phyloP scores from a whole-genome alignment of 2,888 invertebrate genomes.

The Nebria salina region DNA sequence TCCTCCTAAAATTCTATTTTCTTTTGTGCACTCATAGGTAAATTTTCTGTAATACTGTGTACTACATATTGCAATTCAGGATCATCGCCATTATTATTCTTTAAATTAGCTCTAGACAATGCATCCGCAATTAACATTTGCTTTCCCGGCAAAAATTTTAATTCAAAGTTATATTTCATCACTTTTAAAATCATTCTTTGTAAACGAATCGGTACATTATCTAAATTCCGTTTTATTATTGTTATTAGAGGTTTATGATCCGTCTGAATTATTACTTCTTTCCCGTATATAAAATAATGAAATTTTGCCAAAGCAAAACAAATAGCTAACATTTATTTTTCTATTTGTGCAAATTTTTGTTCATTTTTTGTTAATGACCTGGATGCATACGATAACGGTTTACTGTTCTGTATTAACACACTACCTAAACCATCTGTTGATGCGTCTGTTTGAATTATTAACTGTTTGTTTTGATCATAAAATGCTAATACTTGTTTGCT shows the following conservation, averaged over 20 bases:
- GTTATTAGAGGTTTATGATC: conserved; percentile 33
- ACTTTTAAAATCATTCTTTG: conserved; percentile 50
- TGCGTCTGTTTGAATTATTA: too few relatives aligned
- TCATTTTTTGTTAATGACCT: conserved; percentile 6
- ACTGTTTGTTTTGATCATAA: too few relatives aligned
- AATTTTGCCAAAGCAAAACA: conserved; percentile 12
- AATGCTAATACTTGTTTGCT: too few relatives aligned
- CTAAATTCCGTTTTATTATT: conserved; percentile 32
- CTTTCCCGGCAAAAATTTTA: conserved; percentile 51
- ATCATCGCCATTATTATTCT: conserved; percentile 30
- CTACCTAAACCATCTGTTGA: too few relatives aligned
- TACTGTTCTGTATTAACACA: too few relatives aligned
- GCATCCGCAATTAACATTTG: conserved; percentile 47
- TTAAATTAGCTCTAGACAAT: conserved; percentile 35
- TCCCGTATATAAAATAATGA: conserved; percentile 25
- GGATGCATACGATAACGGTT: too few relatives aligned
- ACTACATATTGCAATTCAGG: conserved; percentile 26
- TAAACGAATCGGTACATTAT: conserved; percentile 22
- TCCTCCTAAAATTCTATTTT: conserved; percentile 24
- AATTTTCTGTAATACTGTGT: conserved; percentile 19
- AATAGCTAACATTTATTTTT: conserved; percentile 18
- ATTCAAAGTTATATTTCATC: conserved; percentile 49
- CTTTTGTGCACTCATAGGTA: conserved; percentile 4
- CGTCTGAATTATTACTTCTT: conserved; percentile 22
- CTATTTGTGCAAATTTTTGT: conserved; percentile 15